Percentiles rank a stretch among this genome's conserved stretches.
phyloP scores from a whole-genome alignment of 2,888 invertebrate species.

The Ophioninae sp. region DNA sequence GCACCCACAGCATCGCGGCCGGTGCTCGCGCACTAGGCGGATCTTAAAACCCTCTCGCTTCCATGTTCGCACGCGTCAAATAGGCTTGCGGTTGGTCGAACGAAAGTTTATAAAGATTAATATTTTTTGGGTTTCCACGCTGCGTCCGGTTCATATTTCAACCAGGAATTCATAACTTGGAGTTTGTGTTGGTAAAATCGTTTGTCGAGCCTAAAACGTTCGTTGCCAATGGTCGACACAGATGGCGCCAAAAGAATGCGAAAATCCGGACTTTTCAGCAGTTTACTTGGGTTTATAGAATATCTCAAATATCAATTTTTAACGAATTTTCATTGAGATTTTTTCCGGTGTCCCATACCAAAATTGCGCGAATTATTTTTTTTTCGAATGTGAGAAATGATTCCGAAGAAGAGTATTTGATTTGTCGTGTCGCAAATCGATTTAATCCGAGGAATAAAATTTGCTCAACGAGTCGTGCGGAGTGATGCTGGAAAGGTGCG shows the following conservation, averaged over 20 bases:
- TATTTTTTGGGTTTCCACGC: neutral
- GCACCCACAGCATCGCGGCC: neutral
- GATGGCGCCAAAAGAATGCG: too few relatives aligned
- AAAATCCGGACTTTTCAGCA: too few relatives aligned
- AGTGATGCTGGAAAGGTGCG: slow-evolving; percentile 3
- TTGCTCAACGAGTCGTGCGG: neutral
- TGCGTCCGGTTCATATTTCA: neutral
- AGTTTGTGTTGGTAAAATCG: too few relatives aligned
- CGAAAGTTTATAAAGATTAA: neutral
- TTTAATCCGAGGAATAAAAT: neutral
- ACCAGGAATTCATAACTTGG: neutral
- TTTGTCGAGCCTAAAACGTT: too few relatives aligned
- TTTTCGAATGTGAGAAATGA: neutral
- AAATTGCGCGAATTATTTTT: too few relatives aligned
- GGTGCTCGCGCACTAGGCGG: neutral
- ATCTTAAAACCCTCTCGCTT: neutral
- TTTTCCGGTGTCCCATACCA: too few relatives aligned
- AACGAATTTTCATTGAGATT: too few relatives aligned
- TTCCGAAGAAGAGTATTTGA: neutral
- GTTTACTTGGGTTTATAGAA: too few relatives aligned
- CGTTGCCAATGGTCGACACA: too few relatives aligned
- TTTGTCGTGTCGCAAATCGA: neutral
- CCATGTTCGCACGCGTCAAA: neutral
- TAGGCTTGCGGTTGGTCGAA: neutral
- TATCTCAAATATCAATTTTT: too few relatives aligned